phyloP scores from a whole-genome alignment of 2,113 vertebrate genomes.

The Pogonocichla stellata region DNA sequence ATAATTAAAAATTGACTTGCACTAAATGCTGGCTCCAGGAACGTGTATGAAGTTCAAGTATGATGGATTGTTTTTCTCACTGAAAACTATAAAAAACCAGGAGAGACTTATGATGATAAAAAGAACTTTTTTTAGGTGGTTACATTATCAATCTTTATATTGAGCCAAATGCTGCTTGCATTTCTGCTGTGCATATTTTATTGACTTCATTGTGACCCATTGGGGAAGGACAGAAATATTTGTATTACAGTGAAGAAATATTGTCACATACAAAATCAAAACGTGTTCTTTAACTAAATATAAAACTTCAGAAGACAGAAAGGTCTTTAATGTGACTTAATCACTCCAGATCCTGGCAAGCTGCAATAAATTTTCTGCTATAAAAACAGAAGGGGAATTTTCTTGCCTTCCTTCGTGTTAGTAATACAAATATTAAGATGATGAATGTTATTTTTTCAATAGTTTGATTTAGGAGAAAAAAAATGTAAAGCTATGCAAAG shows the following conservation, averaged over 20 bases:
- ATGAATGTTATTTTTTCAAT: neutral
- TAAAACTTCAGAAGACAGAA: slow-evolving; percentile 16
- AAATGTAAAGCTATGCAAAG: neutral
- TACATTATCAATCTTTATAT: slow-evolving; percentile 54
- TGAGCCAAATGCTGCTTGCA: slow-evolving; percentile 7
- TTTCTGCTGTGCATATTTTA: slow-evolving; percentile 38
- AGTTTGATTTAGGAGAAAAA: neutral
- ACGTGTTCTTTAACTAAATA: neutral
- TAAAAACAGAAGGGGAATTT: neutral
- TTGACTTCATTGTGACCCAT: slow-evolving; percentile 1
- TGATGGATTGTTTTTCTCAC: slow-evolving; percentile 36
- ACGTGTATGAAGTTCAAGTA: neutral
- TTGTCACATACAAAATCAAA: neutral
- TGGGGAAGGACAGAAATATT: slow-evolving; percentile 16
- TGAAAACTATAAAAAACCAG: slow-evolving; percentile 11
- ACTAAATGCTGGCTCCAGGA: slow-evolving; percentile 6
- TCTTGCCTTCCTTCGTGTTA: neutral
- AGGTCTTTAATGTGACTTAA: slow-evolving; percentile 9
- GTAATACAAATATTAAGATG: neutral
- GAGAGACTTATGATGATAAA: slow-evolving; percentile 43
- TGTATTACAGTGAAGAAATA: neutral
- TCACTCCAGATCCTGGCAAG: neutral
- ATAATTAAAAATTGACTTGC: slow-evolving; percentile 60
- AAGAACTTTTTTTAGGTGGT: neutral
- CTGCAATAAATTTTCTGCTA: neutral